Percentiles rank a stretch among this genome's conserved stretches.
Evolutionary conservation across 2,888 invertebrate genomes (phyloP).

Genomic region (Leptinotarsa rubiginosa): DNA sequence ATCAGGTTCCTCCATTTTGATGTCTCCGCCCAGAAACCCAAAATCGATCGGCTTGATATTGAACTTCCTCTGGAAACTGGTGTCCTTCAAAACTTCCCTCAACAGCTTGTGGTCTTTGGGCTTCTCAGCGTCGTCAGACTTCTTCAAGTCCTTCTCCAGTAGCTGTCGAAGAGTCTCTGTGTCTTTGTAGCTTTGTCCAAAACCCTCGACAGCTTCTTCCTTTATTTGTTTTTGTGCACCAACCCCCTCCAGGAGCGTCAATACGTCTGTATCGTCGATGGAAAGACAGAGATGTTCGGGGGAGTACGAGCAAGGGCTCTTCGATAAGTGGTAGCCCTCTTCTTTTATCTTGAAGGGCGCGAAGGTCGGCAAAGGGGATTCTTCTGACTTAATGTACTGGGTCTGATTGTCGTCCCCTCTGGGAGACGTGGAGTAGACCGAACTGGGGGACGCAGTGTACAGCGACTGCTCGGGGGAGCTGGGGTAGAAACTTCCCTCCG

Average conservation of each 20-base stretch:
- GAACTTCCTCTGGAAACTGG: constrained; percentile 85
- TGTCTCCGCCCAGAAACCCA: constrained; percentile 68
- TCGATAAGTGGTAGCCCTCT: constrained; percentile 62
- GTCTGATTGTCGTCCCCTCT: constrained; percentile 66
- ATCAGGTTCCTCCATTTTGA: constrained; percentile 77
- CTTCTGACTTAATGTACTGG: constrained; percentile 67
- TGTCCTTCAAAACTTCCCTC: constrained; percentile 85
- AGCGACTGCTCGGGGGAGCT: constrained; percentile 68
- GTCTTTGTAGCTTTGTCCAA: constrained; percentile 70
- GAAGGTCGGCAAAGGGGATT: constrained; percentile 67
- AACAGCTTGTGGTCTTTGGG: constrained; percentile 80
- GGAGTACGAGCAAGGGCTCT: constrained; percentile 57
- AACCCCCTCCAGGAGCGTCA: constrained; percentile 57
- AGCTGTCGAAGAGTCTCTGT: constrained; percentile 54
- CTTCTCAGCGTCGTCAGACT: constrained; percentile 51
- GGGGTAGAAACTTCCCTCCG: constrained; percentile 66
- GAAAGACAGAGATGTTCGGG: constrained; percentile 50
- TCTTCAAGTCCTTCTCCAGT: constrained; percentile 55
- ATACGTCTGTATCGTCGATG: constrained; percentile 55
- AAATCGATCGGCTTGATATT: constrained; percentile 84
- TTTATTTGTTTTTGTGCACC: constrained; percentile 62
- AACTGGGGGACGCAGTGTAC: constrained; percentile 68
- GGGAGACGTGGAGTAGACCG: constrained; percentile 71
- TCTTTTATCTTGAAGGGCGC: constrained; percentile 67
- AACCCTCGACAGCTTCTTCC: constrained; percentile 74